Conservation (phyloP, 2,113 vertebrate genomes). For the cattle (Bos taurus) region DNA sequence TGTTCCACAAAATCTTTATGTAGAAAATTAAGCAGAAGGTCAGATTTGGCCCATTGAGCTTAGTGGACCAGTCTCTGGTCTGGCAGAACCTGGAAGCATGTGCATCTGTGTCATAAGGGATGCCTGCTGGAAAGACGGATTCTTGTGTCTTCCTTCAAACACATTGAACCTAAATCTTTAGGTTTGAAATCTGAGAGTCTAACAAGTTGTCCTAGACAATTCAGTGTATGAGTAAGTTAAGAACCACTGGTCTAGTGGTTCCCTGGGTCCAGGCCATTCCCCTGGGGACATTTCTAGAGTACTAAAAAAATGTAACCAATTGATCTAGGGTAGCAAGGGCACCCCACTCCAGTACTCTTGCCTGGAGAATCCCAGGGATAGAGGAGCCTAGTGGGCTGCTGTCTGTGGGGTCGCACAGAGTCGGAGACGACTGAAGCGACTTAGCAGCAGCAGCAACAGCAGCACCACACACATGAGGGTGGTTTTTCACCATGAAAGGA, state of each 20-base stretch:
- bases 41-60: background rate
- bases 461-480: background rate
- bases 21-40: background rate
- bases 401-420: too few species aligned
- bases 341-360: too few species aligned
- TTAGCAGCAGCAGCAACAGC: too few species aligned
- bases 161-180: background rate
- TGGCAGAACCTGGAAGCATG: accelerated
- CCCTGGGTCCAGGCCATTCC: background rate
- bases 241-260: background rate
- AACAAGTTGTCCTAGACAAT: background rate
- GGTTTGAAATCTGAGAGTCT: background rate
- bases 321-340: background rate
- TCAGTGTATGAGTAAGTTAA: background rate
- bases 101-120: background rate
- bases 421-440: too few species aligned
- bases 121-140: background rate
- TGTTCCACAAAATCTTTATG: background rate
- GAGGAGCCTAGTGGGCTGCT: too few species aligned
- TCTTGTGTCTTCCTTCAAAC: background rate
- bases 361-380: too few species aligned
- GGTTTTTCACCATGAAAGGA: background rate
- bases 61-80: background rate
- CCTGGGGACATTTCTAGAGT: background rate
- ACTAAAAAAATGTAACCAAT: background rate